A percentile compares a stretch with the other conserved stretches of the same genome.
Conservation (phyloP, 1,140 invertebrate genomes). For the Drosophila sturtevanti region DNA sequence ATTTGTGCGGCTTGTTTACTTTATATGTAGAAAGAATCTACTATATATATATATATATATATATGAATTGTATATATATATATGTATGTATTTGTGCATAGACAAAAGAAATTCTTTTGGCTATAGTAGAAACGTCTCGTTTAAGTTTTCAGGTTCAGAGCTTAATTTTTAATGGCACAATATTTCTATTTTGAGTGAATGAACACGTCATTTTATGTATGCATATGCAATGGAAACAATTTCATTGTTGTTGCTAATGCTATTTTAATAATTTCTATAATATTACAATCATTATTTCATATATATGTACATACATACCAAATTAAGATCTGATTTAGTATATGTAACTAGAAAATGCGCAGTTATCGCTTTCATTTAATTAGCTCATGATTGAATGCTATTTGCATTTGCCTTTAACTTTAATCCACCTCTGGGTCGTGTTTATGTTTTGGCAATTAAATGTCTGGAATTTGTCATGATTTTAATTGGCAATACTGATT, state of each 20-base stretch:
- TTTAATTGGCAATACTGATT: slow-evolving; percentile 37
- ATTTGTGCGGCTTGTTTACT: slow-evolving; percentile 51
- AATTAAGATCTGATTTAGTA: slow-evolving; percentile 16
- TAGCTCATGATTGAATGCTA: slow-evolving; percentile 6
- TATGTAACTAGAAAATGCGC: slow-evolving; percentile 27
- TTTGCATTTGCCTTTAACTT: background rate
- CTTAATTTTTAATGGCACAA: slow-evolving; percentile 50
- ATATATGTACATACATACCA: background rate
- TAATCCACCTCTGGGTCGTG: slow-evolving; percentile 23
- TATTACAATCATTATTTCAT: slow-evolving; percentile 43
- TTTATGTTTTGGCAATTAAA: slow-evolving; percentile 72
- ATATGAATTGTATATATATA: background rate
- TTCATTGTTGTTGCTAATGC: slow-evolving; percentile 32
- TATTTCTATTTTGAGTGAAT: slow-evolving; percentile 70
- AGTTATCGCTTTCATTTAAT: slow-evolving; percentile 25
- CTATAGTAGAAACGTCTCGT: slow-evolving; percentile 20
- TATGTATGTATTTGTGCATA: slow-evolving; percentile 3
- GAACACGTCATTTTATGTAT: slow-evolving; percentile 72
- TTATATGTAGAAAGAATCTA: slow-evolving; percentile 33
- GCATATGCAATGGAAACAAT: too few relatives aligned
- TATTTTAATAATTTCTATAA: slow-evolving; percentile 53
- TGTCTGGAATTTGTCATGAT: slow-evolving; percentile 47
- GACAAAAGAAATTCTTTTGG: slow-evolving; percentile 37
- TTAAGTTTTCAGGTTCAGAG: slow-evolving; percentile 30
- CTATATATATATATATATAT: slow-evolving; percentile 1